A percentile compares a stretch with the other conserved stretches of the same genome.
Conservation (phyloP, 1,140 invertebrate species). For the Whitmania pigra region DNA sequence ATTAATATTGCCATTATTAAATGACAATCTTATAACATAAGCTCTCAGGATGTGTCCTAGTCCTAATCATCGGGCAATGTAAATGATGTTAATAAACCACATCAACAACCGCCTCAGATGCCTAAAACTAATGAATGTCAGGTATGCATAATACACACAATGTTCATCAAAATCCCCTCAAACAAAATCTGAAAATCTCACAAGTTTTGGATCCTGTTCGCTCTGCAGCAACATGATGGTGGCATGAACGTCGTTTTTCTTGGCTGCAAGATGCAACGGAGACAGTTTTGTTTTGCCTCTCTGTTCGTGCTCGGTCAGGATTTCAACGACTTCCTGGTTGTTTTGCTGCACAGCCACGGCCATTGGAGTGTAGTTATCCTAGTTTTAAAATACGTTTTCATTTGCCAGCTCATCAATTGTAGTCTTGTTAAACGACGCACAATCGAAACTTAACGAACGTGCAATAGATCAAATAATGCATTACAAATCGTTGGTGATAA, state of each 20-base stretch:
- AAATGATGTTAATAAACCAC: too few species aligned
- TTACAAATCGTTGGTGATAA: background rate
- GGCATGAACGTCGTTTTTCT: constrained; percentile 90
- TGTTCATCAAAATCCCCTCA: background rate
- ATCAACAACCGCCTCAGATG: too few species aligned
- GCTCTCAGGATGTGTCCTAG: too few species aligned
- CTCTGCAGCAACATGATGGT: constrained; percentile 78
- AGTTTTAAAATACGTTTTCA: constrained; percentile 27
- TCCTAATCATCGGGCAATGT: too few species aligned
- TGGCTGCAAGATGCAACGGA: constrained; percentile 85
- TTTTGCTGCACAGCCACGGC: constrained; percentile 93
- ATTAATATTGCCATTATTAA: too few species aligned
- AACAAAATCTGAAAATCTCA: constrained; percentile 1
- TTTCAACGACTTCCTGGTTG: constrained; percentile 84
- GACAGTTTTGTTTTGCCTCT: constrained; percentile 49
- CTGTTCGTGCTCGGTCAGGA: constrained; percentile 61
- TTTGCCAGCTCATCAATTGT: too few species aligned
- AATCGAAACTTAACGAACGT: too few species aligned
- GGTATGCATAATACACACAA: background rate
- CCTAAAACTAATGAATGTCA: too few species aligned
- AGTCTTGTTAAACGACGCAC: too few species aligned
- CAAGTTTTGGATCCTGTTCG: constrained; percentile 58
- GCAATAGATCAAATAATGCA: background rate
- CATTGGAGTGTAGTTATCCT: constrained; percentile 91
- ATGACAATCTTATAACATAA: too few species aligned